Conservation (phyloP, 1,140 invertebrate genomes). For the Eriosoma lanigerum region DNA sequence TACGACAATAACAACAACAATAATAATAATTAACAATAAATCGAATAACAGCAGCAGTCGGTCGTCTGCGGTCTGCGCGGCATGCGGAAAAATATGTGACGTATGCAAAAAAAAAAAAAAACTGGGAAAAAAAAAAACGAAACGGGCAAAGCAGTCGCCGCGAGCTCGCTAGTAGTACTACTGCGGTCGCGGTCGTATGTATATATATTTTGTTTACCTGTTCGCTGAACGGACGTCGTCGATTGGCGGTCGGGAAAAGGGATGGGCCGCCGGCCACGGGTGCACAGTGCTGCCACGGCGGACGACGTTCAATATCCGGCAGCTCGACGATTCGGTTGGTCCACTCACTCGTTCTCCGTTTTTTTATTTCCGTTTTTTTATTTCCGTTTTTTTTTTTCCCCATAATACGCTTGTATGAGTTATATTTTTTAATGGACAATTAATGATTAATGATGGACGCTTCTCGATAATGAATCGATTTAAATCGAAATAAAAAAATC, state of each 20-base stretch:
- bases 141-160: neutral
- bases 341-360: too few relatives aligned
- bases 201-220: constrained; percentile 31
- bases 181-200: neutral
- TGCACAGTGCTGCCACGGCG: constrained; percentile 15
- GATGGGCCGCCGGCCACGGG: constrained; percentile 10
- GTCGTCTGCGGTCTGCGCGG: neutral
- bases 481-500: too few relatives aligned
- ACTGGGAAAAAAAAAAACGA: neutral
- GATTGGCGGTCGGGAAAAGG: constrained; percentile 24
- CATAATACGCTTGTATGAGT: too few relatives aligned
- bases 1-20: neutral
- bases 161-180: neutral
- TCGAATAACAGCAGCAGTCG: neutral
- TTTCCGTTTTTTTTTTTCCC: too few relatives aligned
- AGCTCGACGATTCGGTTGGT: too few relatives aligned
- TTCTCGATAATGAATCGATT: too few relatives aligned
- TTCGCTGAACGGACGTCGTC: neutral
- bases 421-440: too few relatives aligned
- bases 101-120: constrained; percentile 39
- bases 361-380: too few relatives aligned
- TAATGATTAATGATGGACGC: too few relatives aligned
- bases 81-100: constrained; percentile 3
- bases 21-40: neutral
- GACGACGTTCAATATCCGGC: neutral